phyloP scores from a whole-genome alignment of 2,113 vertebrate species.

The Eira barbara region DNA sequence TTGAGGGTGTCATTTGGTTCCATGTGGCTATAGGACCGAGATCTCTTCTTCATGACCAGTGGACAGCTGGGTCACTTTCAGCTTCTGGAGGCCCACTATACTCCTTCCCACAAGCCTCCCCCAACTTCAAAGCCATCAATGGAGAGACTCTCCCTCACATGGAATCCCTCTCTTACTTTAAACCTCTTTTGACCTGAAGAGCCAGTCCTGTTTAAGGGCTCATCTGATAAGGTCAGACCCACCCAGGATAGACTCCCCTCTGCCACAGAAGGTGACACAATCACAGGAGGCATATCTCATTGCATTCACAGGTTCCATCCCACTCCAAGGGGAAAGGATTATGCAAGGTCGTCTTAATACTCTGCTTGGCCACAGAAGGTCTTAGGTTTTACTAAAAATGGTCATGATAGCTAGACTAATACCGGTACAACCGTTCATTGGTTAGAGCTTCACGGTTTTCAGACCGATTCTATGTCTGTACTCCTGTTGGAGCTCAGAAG shows the following conservation, averaged over 20 bases:
- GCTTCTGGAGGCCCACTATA: not conserved
- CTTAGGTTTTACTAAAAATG: not conserved
- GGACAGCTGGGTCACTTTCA: not conserved
- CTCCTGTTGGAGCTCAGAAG: not conserved
- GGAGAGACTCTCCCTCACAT: not conserved
- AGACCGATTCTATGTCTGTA: not conserved
- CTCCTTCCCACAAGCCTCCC: not conserved
- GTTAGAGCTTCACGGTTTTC: not conserved
- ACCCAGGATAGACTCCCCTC: not conserved
- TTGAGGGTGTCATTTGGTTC: not conserved
- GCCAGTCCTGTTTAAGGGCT: not conserved
- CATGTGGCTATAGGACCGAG: accelerated
- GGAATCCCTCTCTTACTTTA: not conserved
- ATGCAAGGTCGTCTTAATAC: not conserved
- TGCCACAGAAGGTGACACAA: not conserved
- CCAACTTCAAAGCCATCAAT: not conserved
- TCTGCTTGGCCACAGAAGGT: not conserved
- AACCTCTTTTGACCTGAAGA: not conserved
- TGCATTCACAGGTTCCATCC: not conserved
- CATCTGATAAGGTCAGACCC: not conserved
- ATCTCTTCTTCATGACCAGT: not conserved
- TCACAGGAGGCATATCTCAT: not conserved
- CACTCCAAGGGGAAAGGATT: not conserved
- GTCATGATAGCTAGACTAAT: accelerated
- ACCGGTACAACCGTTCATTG: accelerated